Conservation (phyloP, 2,888 invertebrate genomes). For the Peribatodes rhomboidaria region DNA sequence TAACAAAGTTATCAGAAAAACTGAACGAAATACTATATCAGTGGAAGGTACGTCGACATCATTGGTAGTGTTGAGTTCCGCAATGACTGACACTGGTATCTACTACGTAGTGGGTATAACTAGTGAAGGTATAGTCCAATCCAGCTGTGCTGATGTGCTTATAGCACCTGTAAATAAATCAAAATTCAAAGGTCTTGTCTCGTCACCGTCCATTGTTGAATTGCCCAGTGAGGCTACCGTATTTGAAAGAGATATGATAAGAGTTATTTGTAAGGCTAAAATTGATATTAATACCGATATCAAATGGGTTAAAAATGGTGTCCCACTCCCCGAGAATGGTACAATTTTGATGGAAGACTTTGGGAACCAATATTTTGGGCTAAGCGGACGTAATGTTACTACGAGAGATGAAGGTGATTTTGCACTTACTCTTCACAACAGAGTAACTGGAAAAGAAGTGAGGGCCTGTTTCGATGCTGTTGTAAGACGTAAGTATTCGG, state of each 20-base stretch:
- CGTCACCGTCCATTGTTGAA: not conserved
- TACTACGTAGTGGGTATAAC: constrained; percentile 53
- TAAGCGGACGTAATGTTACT: constrained; percentile 42
- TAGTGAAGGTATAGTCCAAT: constrained; percentile 44
- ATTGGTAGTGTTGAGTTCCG: constrained; percentile 44
- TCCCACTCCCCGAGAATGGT: constrained; percentile 25
- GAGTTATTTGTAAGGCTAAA: constrained; percentile 48
- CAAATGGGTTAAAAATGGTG: constrained; percentile 47
- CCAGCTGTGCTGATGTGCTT: constrained; percentile 52
- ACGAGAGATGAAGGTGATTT: constrained; percentile 48
- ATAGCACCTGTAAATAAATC: constrained; percentile 40
- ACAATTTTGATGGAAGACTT: constrained; percentile 42
- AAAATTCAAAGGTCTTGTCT: constrained; percentile 27
- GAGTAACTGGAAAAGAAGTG: constrained; percentile 36
- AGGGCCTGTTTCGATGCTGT: constrained; percentile 39
- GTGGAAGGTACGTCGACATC: constrained; percentile 19
- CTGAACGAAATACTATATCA: constrained; percentile 43
- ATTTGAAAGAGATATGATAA: constrained; percentile 15
- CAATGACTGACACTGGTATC: constrained; percentile 52
- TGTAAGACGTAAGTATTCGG: constrained; percentile 52
- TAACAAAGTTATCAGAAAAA: constrained; percentile 40
- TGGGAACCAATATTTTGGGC: constrained; percentile 49
- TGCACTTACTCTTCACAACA: constrained; percentile 42
- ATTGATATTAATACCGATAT: constrained; percentile 45
- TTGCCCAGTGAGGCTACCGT: constrained; percentile 46